A percentile compares a stretch with the other conserved stretches of the same genome.
phyloP scores from a whole-genome alignment of 2,797 vertebrate genomes.

The Myioborus melanocephalus region DNA sequence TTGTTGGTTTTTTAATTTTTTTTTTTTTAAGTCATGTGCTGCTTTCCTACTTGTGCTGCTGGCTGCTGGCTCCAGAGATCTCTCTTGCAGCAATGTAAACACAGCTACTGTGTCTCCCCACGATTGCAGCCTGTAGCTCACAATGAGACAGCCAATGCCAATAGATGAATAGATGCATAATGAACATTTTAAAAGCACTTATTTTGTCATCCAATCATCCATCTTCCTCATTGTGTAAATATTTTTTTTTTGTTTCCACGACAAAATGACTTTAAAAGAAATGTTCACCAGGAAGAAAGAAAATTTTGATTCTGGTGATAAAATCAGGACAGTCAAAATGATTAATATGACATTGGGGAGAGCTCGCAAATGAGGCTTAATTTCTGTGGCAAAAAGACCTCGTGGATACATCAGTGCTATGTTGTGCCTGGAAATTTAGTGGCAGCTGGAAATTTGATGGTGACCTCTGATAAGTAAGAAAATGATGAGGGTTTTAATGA shows the following conservation, averaged over 20 bases:
- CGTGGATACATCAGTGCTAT: conserved; percentile 17
- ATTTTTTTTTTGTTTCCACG: conserved; percentile 39
- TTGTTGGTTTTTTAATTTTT: background rate
- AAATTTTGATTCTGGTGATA: conserved; percentile 33
- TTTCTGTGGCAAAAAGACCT: conserved; percentile 33
- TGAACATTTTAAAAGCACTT: background rate
- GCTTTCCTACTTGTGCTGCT: background rate
- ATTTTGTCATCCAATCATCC: conserved; percentile 39
- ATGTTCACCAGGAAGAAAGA: conserved; percentile 36
- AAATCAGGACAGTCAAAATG: conserved; percentile 51
- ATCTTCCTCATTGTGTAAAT: conserved; percentile 36
- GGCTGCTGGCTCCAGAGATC: background rate
- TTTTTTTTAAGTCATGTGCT: background rate
- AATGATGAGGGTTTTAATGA: conserved; percentile 41
- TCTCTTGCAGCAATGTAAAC: conserved; percentile 1
- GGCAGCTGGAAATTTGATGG: conserved; percentile 58
- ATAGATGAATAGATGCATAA: background rate
- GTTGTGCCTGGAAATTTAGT: conserved; percentile 41
- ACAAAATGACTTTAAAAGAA: conserved; percentile 21
- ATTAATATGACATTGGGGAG: conserved; percentile 37
- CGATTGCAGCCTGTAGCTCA: background rate
- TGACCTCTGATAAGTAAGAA: conserved; percentile 42
- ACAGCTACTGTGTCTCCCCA: background rate
- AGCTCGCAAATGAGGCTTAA: background rate
- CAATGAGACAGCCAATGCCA: conserved; percentile 13